phyloP scores from a whole-genome alignment of 2,113 vertebrate genomes.

The Brienomyrus longianalis region DNA sequence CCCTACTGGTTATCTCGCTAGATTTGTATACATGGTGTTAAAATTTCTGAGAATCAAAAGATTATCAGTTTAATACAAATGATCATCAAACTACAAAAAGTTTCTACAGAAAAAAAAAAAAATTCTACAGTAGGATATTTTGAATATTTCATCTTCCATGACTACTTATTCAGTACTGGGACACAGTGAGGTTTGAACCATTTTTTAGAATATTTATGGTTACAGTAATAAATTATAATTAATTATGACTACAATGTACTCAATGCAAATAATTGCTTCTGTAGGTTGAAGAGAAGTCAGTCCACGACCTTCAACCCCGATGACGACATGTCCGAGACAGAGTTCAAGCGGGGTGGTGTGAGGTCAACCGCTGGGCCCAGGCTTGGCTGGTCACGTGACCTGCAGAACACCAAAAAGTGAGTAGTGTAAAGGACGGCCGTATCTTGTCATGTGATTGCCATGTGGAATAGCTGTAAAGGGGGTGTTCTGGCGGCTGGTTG shows the following conservation, averaged over 20 bases:
- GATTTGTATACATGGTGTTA: neutral
- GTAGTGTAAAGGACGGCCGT: constrained; percentile 21
- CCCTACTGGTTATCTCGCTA: neutral
- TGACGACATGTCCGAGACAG: constrained; percentile 75
- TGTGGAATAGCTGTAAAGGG: neutral
- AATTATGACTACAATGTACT: neutral
- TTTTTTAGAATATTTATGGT: neutral
- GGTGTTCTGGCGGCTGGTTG: neutral
- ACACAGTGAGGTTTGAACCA: neutral
- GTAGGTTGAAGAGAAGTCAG: constrained; percentile 86
- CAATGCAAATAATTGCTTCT: neutral
- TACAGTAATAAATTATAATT: neutral
- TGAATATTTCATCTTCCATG: neutral
- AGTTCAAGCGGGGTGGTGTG: constrained; percentile 89
- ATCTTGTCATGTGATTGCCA: neutral
- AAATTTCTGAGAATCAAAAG: neutral
- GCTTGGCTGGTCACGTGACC: constrained; percentile 91
- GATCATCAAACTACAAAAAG: neutral
- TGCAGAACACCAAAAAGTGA: constrained; percentile 78
- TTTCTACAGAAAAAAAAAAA: neutral
- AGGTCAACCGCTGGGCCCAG: constrained; percentile 88
- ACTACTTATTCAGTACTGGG: neutral
- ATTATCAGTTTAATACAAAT: neutral
- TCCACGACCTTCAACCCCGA: constrained; percentile 92
- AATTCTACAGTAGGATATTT: neutral